A percentile compares a stretch with the other conserved stretches of the same genome.
phyloP scores from a whole-genome alignment of 2,888 invertebrate species.

The Acanthosepion lycidas region DNA sequence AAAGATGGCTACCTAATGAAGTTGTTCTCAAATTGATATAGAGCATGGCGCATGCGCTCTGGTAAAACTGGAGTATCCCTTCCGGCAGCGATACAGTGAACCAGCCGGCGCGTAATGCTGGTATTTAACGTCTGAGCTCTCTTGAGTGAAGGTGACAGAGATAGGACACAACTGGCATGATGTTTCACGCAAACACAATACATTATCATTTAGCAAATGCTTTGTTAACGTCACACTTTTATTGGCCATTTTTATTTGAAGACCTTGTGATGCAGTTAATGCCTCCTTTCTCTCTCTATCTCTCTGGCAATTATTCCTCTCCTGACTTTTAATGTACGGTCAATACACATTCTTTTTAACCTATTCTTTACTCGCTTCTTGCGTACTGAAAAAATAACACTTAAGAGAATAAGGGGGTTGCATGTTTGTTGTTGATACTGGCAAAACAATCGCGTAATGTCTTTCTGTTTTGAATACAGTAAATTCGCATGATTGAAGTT shows the following conservation, averaged over 20 bases:
- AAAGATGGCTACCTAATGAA: neutral
- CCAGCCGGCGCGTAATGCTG: neutral
- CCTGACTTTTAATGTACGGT: neutral
- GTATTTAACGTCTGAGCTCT: neutral
- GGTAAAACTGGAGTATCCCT: neutral
- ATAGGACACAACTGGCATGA: neutral
- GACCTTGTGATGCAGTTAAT: constrained; percentile 13
- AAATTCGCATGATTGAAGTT: too few species aligned
- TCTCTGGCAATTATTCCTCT: neutral
- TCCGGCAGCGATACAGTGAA: neutral
- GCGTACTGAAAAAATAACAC: neutral
- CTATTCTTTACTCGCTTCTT: neutral
- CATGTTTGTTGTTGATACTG: neutral
- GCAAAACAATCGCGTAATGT: neutral
- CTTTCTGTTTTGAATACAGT: neutral
- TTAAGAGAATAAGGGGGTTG: neutral
- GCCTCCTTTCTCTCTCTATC: neutral
- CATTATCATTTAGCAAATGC: constrained; percentile 22
- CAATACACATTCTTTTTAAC: constrained; percentile 8
- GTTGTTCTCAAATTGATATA: neutral
- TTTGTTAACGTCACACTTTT: neutral
- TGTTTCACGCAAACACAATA: neutral
- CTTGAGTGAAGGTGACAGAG: neutral
- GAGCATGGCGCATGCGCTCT: neutral
- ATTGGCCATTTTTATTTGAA: constrained; percentile 33